Evolutionary conservation across 2,797 vertebrate species (phyloP).

Genomic region (Microctenopoma steveboyesi): DNA sequence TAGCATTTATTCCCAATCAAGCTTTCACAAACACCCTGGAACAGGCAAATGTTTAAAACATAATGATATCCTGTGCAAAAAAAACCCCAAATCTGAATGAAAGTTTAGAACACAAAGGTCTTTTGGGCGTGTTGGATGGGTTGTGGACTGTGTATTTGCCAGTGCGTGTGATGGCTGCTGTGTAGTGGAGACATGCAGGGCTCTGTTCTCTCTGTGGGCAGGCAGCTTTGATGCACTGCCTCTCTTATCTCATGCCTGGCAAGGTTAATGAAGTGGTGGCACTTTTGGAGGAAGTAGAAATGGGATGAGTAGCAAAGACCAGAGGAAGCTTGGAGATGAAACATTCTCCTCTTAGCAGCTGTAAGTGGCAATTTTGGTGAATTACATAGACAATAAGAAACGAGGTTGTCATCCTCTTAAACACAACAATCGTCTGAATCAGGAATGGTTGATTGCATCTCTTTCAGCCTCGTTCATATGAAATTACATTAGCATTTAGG

Average conservation of each 20-base stretch:
- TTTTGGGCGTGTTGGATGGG: slow-evolving; percentile 59
- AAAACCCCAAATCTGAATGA: slow-evolving; percentile 51
- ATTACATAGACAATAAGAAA: slow-evolving; percentile 88
- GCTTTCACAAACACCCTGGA: slow-evolving; percentile 49
- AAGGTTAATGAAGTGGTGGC: slow-evolving; percentile 90
- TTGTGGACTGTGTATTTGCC: slow-evolving; percentile 58
- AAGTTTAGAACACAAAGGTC: slow-evolving; percentile 72
- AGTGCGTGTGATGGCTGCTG: slow-evolving; percentile 76
- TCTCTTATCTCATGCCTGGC: slow-evolving; percentile 87
- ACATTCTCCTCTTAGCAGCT: slow-evolving; percentile 82
- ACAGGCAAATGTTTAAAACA: slow-evolving; percentile 55
- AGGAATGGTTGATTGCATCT: slow-evolving; percentile 83
- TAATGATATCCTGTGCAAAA: slow-evolving; percentile 34
- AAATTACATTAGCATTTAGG: slow-evolving; percentile 87
- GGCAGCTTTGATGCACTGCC: slow-evolving; percentile 85
- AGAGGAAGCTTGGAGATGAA: slow-evolving; percentile 88
- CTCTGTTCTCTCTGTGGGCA: slow-evolving; percentile 83
- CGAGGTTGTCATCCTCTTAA: slow-evolving; percentile 84
- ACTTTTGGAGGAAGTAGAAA: slow-evolving; percentile 87
- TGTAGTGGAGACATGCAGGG: slow-evolving; percentile 72
- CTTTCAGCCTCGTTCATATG: slow-evolving; percentile 81
- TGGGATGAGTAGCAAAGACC: slow-evolving; percentile 86
- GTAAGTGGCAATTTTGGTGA: slow-evolving; percentile 89
- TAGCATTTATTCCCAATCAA: slow-evolving; percentile 47
- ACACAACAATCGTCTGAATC: slow-evolving; percentile 82